Conservation (phyloP, 1,140 invertebrate genomes). For the Acromyrmex echinatior region DNA sequence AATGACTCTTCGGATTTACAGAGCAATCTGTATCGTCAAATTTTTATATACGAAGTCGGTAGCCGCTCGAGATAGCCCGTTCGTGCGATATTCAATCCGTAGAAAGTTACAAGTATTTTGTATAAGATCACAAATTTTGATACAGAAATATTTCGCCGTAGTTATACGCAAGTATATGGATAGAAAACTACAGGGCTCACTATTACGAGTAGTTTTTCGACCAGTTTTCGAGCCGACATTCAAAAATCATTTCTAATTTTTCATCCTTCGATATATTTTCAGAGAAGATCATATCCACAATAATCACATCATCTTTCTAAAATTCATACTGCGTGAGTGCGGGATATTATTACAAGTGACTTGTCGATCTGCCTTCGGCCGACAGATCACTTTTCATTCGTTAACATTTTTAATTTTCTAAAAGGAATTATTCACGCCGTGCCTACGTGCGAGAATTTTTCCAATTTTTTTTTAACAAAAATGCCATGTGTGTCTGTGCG, state of each 20-base stretch:
- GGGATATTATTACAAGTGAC: not conserved
- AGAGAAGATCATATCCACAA: not conserved
- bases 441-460: conserved; percentile 18
- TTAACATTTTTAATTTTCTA: not conserved
- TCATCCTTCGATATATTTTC: not conserved
- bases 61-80: conserved; percentile 39
- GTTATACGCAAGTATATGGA: conserved; percentile 12
- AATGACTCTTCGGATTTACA: conserved; percentile 8
- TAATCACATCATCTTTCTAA: not conserved
- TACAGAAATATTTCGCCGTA: conserved; percentile 49
- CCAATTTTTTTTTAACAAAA: not conserved
- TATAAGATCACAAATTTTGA: conserved; percentile 67
- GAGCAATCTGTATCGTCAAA: conserved; percentile 30
- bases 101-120: conserved; percentile 66
- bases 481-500: conserved; percentile 22
- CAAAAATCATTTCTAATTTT: not conserved
- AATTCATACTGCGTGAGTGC: not conserved
- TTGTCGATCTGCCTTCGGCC: not conserved
- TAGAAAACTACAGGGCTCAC: not conserved
- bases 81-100: conserved; percentile 36
- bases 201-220: not conserved
- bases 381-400: conserved; percentile 5
- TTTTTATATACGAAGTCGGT: conserved; percentile 36
- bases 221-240: not conserved
- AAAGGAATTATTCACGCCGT: not conserved